These are phyloP conservation scores for Holotrichia oblita DNA, from an alignment of 1,140 invertebrate species.

Conservation along the genomic window DNA sequence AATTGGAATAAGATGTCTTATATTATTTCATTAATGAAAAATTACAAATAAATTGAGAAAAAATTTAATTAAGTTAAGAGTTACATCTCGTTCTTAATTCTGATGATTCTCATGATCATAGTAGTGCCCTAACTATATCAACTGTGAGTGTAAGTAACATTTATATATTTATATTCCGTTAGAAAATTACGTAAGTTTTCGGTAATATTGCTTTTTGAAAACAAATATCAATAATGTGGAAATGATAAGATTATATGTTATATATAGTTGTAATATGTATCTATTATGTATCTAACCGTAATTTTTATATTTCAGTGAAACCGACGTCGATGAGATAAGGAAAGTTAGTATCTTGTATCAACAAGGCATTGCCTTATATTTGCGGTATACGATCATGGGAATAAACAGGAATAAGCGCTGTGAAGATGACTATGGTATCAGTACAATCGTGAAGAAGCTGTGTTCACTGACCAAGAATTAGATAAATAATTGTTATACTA, in stretches of 20 bases:
- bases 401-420: neutral
- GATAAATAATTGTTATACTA: conserved; percentile 23
- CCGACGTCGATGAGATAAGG: neutral
- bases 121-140: too few relatives aligned
- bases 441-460: neutral
- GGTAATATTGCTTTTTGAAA: neutral
- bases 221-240: conserved; percentile 28
- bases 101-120: too few relatives aligned
- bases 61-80: too few relatives aligned
- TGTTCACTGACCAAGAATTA: conserved; percentile 29
- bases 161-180: neutral
- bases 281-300: neutral
- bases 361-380: conserved; percentile 24
- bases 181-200: conserved; percentile 19
- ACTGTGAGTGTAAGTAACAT: too few relatives aligned
- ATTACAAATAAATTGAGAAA: too few relatives aligned
- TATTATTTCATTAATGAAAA: too few relatives aligned
- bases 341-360: conserved; percentile 25
- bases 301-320: conserved; percentile 25
- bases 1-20: too few relatives aligned
- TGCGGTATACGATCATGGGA: neutral
- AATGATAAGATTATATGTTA: conserved; percentile 17
- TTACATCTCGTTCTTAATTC: too few relatives aligned
- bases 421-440: neutral
- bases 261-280: neutral